phyloP scores from a whole-genome alignment of 2,113 vertebrate species.

The Hipposideros armiger region DNA sequence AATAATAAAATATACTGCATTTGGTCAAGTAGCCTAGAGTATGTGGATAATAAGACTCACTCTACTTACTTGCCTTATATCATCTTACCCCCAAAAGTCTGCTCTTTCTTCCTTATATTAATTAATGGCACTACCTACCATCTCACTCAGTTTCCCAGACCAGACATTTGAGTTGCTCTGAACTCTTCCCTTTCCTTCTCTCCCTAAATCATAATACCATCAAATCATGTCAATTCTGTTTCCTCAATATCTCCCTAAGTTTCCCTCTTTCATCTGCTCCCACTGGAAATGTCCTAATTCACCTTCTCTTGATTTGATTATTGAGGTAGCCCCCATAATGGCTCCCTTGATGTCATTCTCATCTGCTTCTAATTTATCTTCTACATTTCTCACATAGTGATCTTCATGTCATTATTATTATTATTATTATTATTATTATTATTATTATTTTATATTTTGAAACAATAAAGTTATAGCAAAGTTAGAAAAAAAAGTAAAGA shows the following conservation, averaged over 20 bases:
- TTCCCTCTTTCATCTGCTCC: neutral
- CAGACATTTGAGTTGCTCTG: neutral
- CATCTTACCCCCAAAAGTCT: neutral
- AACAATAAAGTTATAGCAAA: neutral
- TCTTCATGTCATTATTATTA: neutral
- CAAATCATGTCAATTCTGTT: neutral
- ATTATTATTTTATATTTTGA: slow-evolving; percentile 22
- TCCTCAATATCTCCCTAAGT: neutral
- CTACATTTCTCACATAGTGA: neutral
- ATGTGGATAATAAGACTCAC: neutral
- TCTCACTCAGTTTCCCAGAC: neutral
- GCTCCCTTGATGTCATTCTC: neutral
- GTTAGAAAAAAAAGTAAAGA: neutral
- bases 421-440: neutral
- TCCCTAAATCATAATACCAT: neutral
- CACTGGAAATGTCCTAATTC: neutral
- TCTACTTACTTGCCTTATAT: neutral
- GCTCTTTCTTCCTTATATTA: neutral
- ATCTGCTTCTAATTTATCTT: neutral
- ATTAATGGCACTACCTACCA: neutral
- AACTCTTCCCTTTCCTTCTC: neutral
- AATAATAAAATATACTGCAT: neutral
- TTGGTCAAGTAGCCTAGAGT: neutral
- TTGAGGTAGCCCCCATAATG: neutral
- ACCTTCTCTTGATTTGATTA: slow-evolving; percentile 2